Evolutionary conservation across 2,113 vertebrate genomes (phyloP).

Genomic region (Opisthocomus hoazin): DNA sequence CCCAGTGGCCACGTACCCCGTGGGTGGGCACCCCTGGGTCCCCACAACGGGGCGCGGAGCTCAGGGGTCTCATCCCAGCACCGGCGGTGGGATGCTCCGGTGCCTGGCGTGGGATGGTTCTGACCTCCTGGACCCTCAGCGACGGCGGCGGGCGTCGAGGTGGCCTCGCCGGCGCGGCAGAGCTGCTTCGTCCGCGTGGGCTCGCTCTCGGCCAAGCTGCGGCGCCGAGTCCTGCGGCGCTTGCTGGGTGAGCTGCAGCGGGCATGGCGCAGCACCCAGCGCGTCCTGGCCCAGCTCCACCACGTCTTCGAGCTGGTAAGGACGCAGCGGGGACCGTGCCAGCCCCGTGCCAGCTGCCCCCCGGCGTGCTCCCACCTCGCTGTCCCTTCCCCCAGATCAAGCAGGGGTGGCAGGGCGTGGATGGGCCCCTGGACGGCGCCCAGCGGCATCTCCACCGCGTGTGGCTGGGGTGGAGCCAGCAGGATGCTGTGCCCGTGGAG

Average conservation of each 20-base stretch:
- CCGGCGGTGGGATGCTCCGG: accelerated
- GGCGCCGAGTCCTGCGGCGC: slow-evolving; percentile 77
- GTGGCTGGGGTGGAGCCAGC: slow-evolving; percentile 77
- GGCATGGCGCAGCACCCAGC: slow-evolving; percentile 71
- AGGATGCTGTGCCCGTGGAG: background rate
- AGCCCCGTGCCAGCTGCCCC: accelerated
- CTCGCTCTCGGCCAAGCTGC: slow-evolving; percentile 80
- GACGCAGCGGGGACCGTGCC: accelerated
- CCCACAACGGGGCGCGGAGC: accelerated
- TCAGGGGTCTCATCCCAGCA: accelerated
- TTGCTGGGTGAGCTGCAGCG: slow-evolving; percentile 78
- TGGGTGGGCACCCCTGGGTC: background rate
- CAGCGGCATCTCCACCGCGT: slow-evolving; percentile 71
- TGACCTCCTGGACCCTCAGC: accelerated
- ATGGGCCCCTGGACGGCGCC: background rate
- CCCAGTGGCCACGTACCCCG: background rate
- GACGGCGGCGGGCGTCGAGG: background rate
- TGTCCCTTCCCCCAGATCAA: background rate
- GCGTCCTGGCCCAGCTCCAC: slow-evolving; percentile 76
- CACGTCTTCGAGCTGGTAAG: slow-evolving; percentile 82
- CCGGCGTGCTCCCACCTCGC: accelerated
- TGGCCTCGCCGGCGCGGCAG: background rate
- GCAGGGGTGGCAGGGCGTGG: slow-evolving; percentile 53
- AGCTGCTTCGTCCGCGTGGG: slow-evolving; percentile 88
- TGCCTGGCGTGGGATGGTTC: background rate